These are phyloP conservation scores for Cheumatopsyche charites DNA, from an alignment of 1,140 invertebrate species.

Conservation along the genomic window DNA sequence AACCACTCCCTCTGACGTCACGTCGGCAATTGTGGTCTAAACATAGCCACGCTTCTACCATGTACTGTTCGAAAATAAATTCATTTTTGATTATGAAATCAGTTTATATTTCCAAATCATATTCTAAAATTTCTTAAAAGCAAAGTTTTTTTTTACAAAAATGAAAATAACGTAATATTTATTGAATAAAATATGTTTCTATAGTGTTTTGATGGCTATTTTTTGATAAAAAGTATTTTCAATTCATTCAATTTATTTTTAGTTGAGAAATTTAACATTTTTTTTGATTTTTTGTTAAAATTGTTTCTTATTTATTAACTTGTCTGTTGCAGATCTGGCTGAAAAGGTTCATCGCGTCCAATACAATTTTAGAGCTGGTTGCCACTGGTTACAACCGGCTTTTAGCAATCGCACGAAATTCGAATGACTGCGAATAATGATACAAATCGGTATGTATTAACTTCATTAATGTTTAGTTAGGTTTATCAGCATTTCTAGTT, in stretches of 20 bases:
- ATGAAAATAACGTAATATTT: neutral
- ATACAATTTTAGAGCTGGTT: neutral
- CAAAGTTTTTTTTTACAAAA: neutral
- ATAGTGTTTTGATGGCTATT: neutral
- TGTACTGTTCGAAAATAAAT: neutral
- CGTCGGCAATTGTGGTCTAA: neutral
- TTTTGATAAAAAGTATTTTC: no score
- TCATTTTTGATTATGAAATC: no score
- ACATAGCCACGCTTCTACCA: neutral
- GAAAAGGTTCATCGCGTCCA: neutral
- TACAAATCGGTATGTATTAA: neutral
- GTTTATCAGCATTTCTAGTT: no score
- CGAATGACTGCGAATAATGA: neutral
- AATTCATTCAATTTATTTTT: no score
- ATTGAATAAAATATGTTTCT: neutral
- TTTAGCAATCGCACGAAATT: no score
- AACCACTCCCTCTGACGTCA: constrained; percentile 23
- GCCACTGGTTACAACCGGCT: constrained; percentile 11
- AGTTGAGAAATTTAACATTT: no score
- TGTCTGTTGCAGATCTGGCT: no score
- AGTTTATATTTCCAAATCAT: no score
- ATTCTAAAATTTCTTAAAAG: neutral
- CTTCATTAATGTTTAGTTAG: neutral
- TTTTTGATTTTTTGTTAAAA: no score
- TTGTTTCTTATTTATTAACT: no score